These are phyloP conservation scores for Phorcus lineatus DNA, from an alignment of 2,888 invertebrate species.

Conservation along the genomic window DNA sequence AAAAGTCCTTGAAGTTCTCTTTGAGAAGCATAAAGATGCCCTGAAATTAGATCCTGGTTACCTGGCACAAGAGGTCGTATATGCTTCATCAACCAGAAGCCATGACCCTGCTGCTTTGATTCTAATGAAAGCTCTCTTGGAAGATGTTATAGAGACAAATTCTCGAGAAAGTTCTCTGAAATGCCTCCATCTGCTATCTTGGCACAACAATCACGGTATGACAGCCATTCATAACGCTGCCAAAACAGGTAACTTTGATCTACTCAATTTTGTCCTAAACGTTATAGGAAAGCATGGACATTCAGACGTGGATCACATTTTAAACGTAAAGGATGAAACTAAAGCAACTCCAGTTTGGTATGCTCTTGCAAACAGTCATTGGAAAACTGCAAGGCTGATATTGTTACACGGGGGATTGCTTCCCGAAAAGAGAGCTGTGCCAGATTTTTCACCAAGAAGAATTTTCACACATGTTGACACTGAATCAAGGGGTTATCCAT, in stretches of 20 bases:
- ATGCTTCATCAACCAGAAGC: background rate
- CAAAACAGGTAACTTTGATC: background rate
- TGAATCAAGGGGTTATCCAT: background rate
- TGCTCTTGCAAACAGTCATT: conserved; percentile 41
- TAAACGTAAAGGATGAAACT: conserved; percentile 31
- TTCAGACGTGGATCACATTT: background rate
- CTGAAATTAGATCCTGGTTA: background rate
- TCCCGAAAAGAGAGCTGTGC: conserved; percentile 21
- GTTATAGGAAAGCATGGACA: background rate
- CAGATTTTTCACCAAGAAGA: conserved; percentile 32
- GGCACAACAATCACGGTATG: conserved; percentile 28
- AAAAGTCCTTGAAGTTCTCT: background rate
- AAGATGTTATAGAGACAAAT: background rate
- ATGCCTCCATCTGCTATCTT: background rate
- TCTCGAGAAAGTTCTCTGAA: no score
- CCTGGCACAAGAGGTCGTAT: background rate
- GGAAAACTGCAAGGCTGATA: conserved; percentile 40
- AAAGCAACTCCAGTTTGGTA: conserved; percentile 45
- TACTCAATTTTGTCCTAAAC: background rate
- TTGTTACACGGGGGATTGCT: conserved; percentile 34
- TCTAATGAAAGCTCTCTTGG: background rate
- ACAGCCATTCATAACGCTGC: conserved; percentile 25
- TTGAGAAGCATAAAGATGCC: background rate
- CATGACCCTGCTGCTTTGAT: background rate
- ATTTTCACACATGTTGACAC: background rate